Evolutionary conservation across 2,888 invertebrate genomes (phyloP).

Genomic region (Drosophila emarginata): DNA sequence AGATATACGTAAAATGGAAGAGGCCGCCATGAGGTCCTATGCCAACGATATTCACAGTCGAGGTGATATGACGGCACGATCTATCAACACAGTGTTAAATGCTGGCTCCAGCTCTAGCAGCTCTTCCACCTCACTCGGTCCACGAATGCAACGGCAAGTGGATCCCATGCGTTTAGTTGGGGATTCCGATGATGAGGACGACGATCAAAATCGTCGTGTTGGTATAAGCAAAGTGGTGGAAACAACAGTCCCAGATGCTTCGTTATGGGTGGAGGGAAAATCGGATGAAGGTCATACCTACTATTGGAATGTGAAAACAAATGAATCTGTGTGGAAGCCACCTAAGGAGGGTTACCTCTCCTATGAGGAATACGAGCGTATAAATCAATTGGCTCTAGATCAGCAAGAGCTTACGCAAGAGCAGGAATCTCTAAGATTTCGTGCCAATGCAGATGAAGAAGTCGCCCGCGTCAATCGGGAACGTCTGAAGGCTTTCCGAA

Average conservation of each 20-base stretch:
- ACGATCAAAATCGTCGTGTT: conserved; percentile 21
- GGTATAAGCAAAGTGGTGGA: conserved; percentile 66
- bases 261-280: conserved; percentile 90
- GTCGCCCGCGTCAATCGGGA: conserved; percentile 82
- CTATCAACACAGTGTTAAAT: conserved; percentile 74
- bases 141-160: conserved; percentile 63
- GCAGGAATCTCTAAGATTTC: conserved; percentile 81
- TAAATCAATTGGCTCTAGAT: conserved; percentile 83
- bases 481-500: conserved; percentile 75
- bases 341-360: conserved; percentile 89
- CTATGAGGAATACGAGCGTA: conserved; percentile 86
- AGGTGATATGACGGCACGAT: conserved; percentile 80
- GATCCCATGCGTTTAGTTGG: conserved; percentile 81
- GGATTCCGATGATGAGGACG: conserved; percentile 75
- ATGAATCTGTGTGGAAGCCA: conserved; percentile 90
- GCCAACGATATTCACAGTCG: conserved; percentile 88
- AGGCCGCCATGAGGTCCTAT: conserved; percentile 94
- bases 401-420: conserved; percentile 83
- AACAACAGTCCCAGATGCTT: conserved; percentile 78
- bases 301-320: conserved; percentile 93
- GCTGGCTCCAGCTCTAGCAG: conserved; percentile 82
- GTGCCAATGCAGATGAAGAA: conserved; percentile 83
- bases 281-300: conserved; percentile 90
- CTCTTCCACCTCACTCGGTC: conserved; percentile 83
- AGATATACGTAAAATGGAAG: conserved; percentile 94